Conservation (phyloP, 2,888 invertebrate genomes). For the Cepaea hortensis region DNA sequence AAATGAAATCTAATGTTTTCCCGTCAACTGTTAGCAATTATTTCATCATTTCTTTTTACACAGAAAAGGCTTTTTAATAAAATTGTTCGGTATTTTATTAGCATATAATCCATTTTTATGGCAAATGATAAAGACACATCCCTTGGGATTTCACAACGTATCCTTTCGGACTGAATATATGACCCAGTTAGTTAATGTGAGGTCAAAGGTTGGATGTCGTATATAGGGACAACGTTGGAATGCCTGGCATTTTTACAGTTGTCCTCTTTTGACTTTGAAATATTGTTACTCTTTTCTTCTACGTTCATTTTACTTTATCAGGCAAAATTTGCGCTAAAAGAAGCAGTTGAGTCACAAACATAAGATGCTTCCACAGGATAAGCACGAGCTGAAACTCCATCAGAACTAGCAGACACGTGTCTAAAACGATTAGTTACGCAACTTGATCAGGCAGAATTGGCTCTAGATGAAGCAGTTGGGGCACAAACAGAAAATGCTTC, state of each 20-base stretch:
- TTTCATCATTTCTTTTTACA: not conserved
- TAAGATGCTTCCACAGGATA: not conserved
- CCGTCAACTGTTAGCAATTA: not conserved
- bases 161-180: not conserved
- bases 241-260: not conserved
- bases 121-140: not conserved
- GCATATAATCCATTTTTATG: not conserved
- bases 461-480: too few species aligned
- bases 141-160: not conserved
- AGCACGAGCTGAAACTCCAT: not conserved
- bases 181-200: not conserved
- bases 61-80: not conserved
- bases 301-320: not conserved
- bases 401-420: too few species aligned
- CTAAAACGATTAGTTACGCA: too few species aligned
- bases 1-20: not conserved
- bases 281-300: not conserved
- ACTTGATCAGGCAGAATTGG: too few species aligned
- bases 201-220: constrained; percentile 6
- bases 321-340: not conserved
- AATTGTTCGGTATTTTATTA: not conserved
- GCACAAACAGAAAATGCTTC: too few species aligned
- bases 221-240: not conserved
- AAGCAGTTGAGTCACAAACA: not conserved
- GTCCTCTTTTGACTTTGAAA: not conserved